Base-by-base conservation (phyloP, 2,113 vertebrate species). In the Phaethon lepturus region DNA sequence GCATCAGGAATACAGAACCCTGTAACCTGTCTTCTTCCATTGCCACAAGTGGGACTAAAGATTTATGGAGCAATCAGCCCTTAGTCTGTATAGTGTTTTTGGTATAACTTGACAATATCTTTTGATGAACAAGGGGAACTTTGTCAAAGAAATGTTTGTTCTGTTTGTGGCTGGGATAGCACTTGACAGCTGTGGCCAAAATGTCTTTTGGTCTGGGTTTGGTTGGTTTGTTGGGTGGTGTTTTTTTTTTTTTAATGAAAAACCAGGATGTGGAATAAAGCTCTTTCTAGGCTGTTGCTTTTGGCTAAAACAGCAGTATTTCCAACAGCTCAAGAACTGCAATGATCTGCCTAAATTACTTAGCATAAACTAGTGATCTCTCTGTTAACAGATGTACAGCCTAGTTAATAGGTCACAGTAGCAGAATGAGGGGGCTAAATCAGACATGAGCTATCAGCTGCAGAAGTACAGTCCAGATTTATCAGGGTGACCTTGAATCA, bases 401-500 rank as follows among this genome's bases (percentile, higher is more conserved):
- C 55, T 73, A 58, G 96, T 95, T 95, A 86, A 82, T 95, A 94
- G 81, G 85, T 94, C 90, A 86, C 31, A 35, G 88, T 26, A 83
- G 90, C 88, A 94, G 90, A 93, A 77, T 63, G 96, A 95, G 85
- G 77, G 90, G 95, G 44, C 93, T 97, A 92, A 97, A 93, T 90
- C 2, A 0, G 93, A 95, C 88, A 26, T 35, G 88, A 97, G 95
- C 93, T 73, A 86, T 92, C 88, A 80, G 93, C 92, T 95, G 94
- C 90, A 97, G 75, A 92, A 95, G 71, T 93, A 83, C 78, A 97
- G 96, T 90, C 90, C 88, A 94, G 92, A 94, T 97, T 97, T 97
- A 95, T 92, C 92, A 96, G 95, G 95, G 92, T 97, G 95, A 97
- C 97, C 97, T 97, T 97, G 97, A 96, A 94, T 97, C n/a, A 5